Percentiles rank a stretch among this genome's conserved stretches.
Conservation (phyloP, 2,888 invertebrate genomes). For the Conistra vaccinii region DNA sequence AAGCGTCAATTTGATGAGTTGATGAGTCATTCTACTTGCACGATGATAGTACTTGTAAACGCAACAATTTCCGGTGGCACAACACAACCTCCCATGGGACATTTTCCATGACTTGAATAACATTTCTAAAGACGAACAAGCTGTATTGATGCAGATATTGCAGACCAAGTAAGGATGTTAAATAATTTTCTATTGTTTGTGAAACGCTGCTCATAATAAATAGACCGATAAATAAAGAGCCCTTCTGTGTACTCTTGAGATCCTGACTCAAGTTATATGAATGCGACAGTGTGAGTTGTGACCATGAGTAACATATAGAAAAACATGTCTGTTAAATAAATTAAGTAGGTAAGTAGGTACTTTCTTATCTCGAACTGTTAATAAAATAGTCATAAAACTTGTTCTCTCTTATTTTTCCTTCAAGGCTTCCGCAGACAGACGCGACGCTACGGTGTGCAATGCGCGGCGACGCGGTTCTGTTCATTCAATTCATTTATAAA, state of each 20-base stretch:
- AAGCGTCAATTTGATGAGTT: slow-evolving; percentile 29
- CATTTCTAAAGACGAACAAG: neutral
- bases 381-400: slow-evolving; percentile 19
- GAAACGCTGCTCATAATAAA: slow-evolving; percentile 1
- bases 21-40: slow-evolving; percentile 19
- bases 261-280: slow-evolving; percentile 8
- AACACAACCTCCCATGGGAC: neutral
- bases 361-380: slow-evolving; percentile 31
- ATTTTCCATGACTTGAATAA: neutral
- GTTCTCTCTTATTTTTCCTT: slow-evolving; percentile 24
- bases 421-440: no score
- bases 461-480: no score
- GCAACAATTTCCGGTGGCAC: slow-evolving; percentile 1
- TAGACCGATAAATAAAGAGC: slow-evolving; percentile 6
- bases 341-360: neutral
- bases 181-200: slow-evolving; percentile 4
- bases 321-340: neutral
- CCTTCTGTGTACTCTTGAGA: neutral
- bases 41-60: neutral
- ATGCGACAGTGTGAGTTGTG: slow-evolving; percentile 15
- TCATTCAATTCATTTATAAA: no score
- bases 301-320: slow-evolving; percentile 1
- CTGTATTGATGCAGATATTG: neutral
- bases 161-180: neutral
- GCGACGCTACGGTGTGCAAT: no score